A percentile compares a stretch with the other conserved stretches of the same genome.
These are phyloP conservation scores for Cecropterus lyciades DNA, from an alignment of 1,140 invertebrate genomes.

Conservation along the genomic window DNA sequence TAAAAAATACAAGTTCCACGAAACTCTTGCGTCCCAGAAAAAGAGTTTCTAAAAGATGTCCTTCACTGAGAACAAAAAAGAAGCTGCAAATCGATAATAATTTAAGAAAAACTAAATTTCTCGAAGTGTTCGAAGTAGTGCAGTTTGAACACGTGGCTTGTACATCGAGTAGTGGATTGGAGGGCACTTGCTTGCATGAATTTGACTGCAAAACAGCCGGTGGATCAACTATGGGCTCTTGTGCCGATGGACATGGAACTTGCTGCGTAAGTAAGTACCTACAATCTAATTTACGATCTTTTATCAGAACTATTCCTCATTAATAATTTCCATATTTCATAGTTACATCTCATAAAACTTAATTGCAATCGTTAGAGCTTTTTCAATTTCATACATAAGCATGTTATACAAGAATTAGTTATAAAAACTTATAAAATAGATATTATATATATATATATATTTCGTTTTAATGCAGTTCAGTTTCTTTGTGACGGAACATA, in stretches of 20 bases:
- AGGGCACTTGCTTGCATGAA: slow-evolving; percentile 88
- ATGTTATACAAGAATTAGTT: too few species aligned
- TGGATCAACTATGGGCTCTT: slow-evolving; percentile 87
- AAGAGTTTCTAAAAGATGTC: slow-evolving; percentile 43
- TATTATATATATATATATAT: too few species aligned
- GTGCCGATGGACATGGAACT: slow-evolving; percentile 90
- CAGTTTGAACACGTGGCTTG: slow-evolving; percentile 89
- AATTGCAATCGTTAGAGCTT: too few species aligned
- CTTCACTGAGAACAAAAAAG: slow-evolving; percentile 24
- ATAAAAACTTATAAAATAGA: too few species aligned
- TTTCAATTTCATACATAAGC: too few species aligned
- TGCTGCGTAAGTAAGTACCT: slow-evolving; percentile 90
- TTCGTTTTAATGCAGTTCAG: slow-evolving; percentile 57
- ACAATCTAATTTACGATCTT: too few species aligned
- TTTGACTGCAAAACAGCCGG: slow-evolving; percentile 86
- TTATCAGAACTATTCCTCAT: too few species aligned
- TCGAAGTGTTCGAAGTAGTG: slow-evolving; percentile 90
- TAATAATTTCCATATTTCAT: too few species aligned
- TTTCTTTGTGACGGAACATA: slow-evolving; percentile 65
- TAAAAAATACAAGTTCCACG: background rate
- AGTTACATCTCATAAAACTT: too few species aligned
- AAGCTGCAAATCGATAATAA: slow-evolving; percentile 4
- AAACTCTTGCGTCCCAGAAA: slow-evolving; percentile 36
- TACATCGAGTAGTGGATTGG: slow-evolving; percentile 78
- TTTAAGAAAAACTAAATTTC: slow-evolving; percentile 64